These are phyloP conservation scores for Brachynemurus nebulosus DNA, from an alignment of 2,888 invertebrate genomes.

Conservation along the genomic window DNA sequence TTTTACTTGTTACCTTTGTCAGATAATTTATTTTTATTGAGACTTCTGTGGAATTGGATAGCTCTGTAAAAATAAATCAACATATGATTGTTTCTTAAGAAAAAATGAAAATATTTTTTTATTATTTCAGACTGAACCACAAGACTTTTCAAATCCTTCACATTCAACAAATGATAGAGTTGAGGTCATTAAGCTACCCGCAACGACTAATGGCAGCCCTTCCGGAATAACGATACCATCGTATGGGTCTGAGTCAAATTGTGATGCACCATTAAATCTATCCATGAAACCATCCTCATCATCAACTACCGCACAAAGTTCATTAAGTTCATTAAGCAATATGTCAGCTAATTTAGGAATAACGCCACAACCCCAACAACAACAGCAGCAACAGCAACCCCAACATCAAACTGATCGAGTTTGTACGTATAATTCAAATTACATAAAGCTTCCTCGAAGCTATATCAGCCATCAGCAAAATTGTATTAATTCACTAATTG, in stretches of 20 bases:
- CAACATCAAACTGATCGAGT: conserved; percentile 31
- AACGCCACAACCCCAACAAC: conserved; percentile 3
- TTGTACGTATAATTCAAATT: conserved; percentile 30
- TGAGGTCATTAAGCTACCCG: conserved; percentile 69
- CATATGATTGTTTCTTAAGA: not conserved
- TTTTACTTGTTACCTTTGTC: not conserved
- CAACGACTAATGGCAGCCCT: conserved; percentile 39
- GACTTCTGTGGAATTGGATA: too few relatives aligned
- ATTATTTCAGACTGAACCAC: conserved; percentile 9
- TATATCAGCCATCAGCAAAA: not conserved
- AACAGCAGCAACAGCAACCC: conserved; percentile 3
- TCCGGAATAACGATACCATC: conserved; percentile 25
- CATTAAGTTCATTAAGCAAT: conserved; percentile 45
- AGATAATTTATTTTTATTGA: not conserved
- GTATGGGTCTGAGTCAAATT: conserved; percentile 29
- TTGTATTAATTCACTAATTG: not conserved
- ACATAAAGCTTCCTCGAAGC: not conserved
- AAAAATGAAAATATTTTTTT: not conserved
- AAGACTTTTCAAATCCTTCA: conserved; percentile 11
- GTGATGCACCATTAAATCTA: conserved; percentile 69
- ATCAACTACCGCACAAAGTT: conserved; percentile 27
- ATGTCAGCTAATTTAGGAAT: conserved; percentile 33
- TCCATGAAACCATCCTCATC: conserved; percentile 56
- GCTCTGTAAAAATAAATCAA: too few relatives aligned
- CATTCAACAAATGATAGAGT: conserved; percentile 48